Conservation (phyloP, 2,888 invertebrate genomes). For the Agrochola lychnidis region DNA sequence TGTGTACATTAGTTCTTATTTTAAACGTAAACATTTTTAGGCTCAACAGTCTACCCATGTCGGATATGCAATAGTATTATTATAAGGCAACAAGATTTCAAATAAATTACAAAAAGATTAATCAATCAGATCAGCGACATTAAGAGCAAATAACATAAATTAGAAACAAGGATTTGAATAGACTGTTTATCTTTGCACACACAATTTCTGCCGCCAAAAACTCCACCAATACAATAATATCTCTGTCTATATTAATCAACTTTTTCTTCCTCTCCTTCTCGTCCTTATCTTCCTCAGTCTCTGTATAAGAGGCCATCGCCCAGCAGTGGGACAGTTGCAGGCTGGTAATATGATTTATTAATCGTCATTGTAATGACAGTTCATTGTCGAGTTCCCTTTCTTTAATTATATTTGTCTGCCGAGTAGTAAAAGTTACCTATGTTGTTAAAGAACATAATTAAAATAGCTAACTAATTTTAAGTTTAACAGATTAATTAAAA, state of each 20-base stretch:
- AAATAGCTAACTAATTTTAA: slow-evolving; percentile 42
- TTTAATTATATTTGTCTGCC: slow-evolving; percentile 1
- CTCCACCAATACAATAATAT: neutral
- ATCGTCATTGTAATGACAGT: neutral
- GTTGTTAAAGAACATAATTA: slow-evolving; percentile 34
- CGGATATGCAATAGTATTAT: too few species aligned
- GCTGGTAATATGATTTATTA: neutral
- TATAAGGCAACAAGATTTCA: too few species aligned
- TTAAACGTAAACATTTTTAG: too few species aligned
- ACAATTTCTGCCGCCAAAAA: neutral
- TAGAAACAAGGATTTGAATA: neutral
- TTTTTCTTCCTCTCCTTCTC: neutral
- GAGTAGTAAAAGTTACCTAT: slow-evolving; percentile 5
- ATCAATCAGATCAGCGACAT: too few species aligned
- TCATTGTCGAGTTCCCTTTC: neutral
- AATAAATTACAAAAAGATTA: too few species aligned
- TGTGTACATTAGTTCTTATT: too few species aligned
- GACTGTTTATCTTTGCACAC: neutral
- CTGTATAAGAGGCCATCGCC: too few species aligned
- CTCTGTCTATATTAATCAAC: neutral
- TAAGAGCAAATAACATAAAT: neutral
- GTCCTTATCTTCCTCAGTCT: neutral
- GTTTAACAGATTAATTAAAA: slow-evolving; percentile 53
- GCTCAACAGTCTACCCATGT: too few species aligned
- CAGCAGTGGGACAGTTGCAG: neutral